Percentiles rank a stretch among this genome's conserved stretches.
Conservation (phyloP, 2,888 invertebrate species). For the Argyresthia goedartella region DNA sequence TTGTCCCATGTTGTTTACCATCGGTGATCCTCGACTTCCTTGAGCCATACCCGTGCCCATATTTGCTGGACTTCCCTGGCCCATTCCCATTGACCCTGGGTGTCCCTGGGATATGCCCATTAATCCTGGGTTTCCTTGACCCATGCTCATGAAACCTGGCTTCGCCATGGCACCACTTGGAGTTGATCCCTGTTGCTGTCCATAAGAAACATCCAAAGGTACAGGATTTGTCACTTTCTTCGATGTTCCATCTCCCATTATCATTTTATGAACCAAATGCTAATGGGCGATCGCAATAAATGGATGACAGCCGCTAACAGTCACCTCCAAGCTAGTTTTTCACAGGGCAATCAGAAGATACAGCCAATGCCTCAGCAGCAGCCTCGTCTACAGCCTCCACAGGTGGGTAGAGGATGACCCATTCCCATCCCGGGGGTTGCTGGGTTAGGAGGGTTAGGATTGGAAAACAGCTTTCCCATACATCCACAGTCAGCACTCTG, state of each 20-base stretch:
- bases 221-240: neutral
- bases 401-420: constrained; percentile 19
- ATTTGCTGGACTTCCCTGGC: neutral
- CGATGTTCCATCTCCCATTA: neutral
- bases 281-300: neutral
- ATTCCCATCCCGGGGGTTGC: too few species aligned
- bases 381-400: constrained; percentile 27
- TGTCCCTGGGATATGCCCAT: neutral
- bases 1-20: too few species aligned
- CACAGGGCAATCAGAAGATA: too few species aligned
- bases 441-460: constrained; percentile 18
- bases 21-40: too few species aligned
- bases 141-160: neutral
- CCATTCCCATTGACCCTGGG: neutral
- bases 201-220: neutral
- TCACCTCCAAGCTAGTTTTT: too few species aligned
- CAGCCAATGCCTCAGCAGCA: constrained; percentile 26
- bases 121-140: neutral
- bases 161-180: neutral
- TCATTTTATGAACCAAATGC: neutral
- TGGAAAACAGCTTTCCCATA: constrained; percentile 53
- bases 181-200: neutral
- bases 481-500: constrained; percentile 61
- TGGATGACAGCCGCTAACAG: too few species aligned
- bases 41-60: neutral